These are phyloP conservation scores for Aphidius ervi DNA, from an alignment of 1,140 invertebrate genomes.

Conservation along the genomic window DNA sequence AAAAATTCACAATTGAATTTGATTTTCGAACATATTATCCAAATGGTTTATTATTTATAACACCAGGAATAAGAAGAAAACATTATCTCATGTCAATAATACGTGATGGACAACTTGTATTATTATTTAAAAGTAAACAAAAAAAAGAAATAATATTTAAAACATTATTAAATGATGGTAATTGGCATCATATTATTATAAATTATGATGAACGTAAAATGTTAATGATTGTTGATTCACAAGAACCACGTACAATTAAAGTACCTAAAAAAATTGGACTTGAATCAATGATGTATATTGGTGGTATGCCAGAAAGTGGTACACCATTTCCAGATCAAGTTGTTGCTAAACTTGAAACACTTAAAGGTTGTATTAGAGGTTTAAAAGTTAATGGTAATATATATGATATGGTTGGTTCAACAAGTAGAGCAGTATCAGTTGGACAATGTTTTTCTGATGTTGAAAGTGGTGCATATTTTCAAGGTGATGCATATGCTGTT, in stretches of 20 bases:
- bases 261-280: constrained; percentile 66
- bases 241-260: constrained; percentile 60
- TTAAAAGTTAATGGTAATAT: constrained; percentile 70
- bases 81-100: constrained; percentile 72
- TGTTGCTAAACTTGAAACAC: constrained; percentile 66
- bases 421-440: constrained; percentile 65
- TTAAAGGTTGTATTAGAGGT: constrained; percentile 79
- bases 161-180: constrained; percentile 70
- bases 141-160: constrained; percentile 62
- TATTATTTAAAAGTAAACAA: constrained; percentile 65
- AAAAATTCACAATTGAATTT: constrained; percentile 72
- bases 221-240: constrained; percentile 65
- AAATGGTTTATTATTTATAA: constrained; percentile 75
- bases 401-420: constrained; percentile 71
- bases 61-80: constrained; percentile 64
- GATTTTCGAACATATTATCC: constrained; percentile 83
- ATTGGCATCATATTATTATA: constrained; percentile 75
- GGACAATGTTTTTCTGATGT: constrained; percentile 84
- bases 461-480: constrained; percentile 82
- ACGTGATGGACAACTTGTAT: constrained; percentile 65
- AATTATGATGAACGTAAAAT: constrained; percentile 62
- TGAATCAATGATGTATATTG: constrained; percentile 71
- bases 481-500: constrained; percentile 37
- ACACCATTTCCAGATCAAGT: constrained; percentile 54
- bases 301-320: constrained; percentile 65